A percentile compares a stretch with the other conserved stretches of the same genome.
phyloP scores from a whole-genome alignment of 2,888 invertebrate species.

The Spodoptera littoralis region DNA sequence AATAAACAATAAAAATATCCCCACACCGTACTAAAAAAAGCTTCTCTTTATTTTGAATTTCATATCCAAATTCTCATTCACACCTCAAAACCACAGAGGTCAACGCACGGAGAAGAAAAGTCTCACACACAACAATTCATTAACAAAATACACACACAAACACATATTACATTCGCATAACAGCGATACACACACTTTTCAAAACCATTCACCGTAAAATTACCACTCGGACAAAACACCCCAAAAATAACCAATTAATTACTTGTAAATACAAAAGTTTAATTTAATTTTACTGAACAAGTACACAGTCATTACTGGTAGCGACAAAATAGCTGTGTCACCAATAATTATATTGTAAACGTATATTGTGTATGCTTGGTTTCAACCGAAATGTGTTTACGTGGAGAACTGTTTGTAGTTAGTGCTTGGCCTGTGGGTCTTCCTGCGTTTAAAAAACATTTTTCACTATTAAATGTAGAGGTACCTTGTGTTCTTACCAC shows the following conservation, averaged over 20 bases:
- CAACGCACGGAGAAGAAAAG: no score
- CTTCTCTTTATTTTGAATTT: no score
- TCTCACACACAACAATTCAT: background rate
- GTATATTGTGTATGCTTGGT: conserved; percentile 5
- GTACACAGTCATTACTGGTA: conserved; percentile 27
- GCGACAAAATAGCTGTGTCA: conserved; percentile 32
- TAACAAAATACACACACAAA: background rate
- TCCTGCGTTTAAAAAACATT: background rate
- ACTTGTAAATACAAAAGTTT: conserved; percentile 26
- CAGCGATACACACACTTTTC: no score
- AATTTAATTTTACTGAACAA: conserved; percentile 33
- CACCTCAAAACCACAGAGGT: no score
- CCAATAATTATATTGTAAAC: conserved; percentile 33
- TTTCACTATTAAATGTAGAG: no score
- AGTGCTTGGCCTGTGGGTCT: background rate
- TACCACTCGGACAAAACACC: background rate
- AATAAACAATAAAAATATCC: no score
- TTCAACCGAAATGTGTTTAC: conserved; percentile 16
- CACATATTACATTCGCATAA: background rate
- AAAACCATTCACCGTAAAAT: background rate
- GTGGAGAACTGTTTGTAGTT: conserved; percentile 3
- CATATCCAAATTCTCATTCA: no score
- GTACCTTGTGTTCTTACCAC: no score
- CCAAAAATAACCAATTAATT: conserved; percentile 21
- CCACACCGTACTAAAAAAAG: no score